Evolutionary conservation across 1,140 invertebrate genomes (phyloP), one percentile per base, ranked within the genome.

Genomic region (Eufriesea mexicana): DNA sequence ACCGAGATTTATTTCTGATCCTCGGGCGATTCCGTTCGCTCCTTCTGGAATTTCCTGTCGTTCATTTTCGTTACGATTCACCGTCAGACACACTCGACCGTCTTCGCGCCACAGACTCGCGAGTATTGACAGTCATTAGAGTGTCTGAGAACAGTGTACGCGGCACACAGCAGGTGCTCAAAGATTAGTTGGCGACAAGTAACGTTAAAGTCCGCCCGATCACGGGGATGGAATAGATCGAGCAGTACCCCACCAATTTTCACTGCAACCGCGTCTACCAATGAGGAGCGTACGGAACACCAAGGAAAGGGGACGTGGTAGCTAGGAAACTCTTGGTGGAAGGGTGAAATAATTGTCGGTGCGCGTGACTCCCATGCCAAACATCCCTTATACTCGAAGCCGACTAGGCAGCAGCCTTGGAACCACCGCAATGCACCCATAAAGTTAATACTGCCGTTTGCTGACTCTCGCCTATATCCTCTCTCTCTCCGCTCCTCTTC

Each of bases 401-500:
- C 81, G 77, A 79, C 86, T 77, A 87, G 84, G 86, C 85, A 84
- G 86, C 85, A 87, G 84, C 89, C 86, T 66, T 86, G 74, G 87
- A 90, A 92, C 87, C 89, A 89, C 91, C 90, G 91, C 91, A 92
- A 88, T 93, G 91, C 90, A 91, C 90, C 91, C 89, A 92, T 92
- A 92, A 93, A 92, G 90, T 92, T 91, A 90, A 92, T 91, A 89
- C 89, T 87, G 67, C 84, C 89, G 85, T 84, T 89, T 86, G 71
- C 85, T 82, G 77, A 66, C 74, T 85, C 78, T 85, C 76, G 87
- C 71, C 55, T 88, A 86, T 87, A 74, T 70, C 71, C 18, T 45
- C 54, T 7, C 62, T 47, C 23, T 23, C 20, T 2, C 12, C 25
- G 7, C 54, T 9, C 35, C 20, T 42, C 14, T 68, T 12, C 42